phyloP scores from a whole-genome alignment of 2,888 invertebrate species.

The Cecidostiba fungosa region DNA sequence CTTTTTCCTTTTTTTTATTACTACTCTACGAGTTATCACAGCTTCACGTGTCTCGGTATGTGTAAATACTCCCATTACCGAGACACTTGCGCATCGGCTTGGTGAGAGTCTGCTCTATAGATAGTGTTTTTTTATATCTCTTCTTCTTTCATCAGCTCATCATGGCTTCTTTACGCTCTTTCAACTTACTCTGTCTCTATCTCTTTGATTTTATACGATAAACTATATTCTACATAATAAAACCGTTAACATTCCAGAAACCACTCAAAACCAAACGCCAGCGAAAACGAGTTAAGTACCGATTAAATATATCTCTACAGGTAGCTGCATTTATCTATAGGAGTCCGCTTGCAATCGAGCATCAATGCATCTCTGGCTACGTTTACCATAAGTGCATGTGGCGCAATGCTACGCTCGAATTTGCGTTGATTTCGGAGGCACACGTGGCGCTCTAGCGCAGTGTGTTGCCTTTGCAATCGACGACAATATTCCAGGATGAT shows the following conservation, averaged over 20 bases:
- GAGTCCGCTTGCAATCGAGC: conserved; percentile 51
- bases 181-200: background rate
- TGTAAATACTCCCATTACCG: background rate
- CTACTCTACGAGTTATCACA: background rate
- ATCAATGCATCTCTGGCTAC: conserved; percentile 28
- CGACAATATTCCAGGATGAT: conserved; percentile 5
- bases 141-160: background rate
- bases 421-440: conserved; percentile 6
- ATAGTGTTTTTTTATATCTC: conserved; percentile 5
- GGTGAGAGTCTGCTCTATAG: conserved; percentile 16
- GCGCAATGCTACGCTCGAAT: conserved; percentile 1
- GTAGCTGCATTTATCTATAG: conserved; percentile 54
- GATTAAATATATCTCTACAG: conserved; percentile 46
- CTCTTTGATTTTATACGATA: background rate
- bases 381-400: conserved; percentile 41
- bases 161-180: conserved; percentile 33
- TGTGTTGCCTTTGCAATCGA: conserved; percentile 2
- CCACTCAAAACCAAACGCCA: conserved; percentile 60
- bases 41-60: background rate
- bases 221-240: conserved; percentile 23
- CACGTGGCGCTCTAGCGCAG: background rate
- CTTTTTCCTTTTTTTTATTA: background rate
- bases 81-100: conserved; percentile 20
- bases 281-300: conserved; percentile 64
- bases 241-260: conserved; percentile 63